Evolutionary conservation across 2,797 vertebrate species (phyloP), one percentile per base, ranked within the genome.

Genomic region (Tenualosa ilisha): DNA sequence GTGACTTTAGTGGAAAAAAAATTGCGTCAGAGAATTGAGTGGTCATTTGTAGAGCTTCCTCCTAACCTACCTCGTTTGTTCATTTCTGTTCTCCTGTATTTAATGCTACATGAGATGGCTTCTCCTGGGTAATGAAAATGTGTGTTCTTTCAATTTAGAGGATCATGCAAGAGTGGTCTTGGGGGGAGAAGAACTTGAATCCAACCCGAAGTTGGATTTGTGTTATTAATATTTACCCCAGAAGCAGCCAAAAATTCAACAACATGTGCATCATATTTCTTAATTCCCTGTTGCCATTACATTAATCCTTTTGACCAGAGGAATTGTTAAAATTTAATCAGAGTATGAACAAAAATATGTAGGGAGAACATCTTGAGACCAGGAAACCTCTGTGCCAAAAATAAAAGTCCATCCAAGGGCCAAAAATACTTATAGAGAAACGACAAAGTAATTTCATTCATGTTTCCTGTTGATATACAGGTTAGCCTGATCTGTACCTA

Each of bases 21-120:
- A 15, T 11, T 13, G 4, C 40, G 31, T 13, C 4, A 37, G 50
- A 84, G 31, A 63, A 84, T 65, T 40, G 86, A 86, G 84, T 86
- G 83, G 7, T 82, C 94, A 93, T 95, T 93, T 95, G 95, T 95
- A 93, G 94, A 94, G 92, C 93, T 94, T 95, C 92, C 93, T 96
- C 94, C 96, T 96, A 95, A 96, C 95, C 96, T 97, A 96, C 96
- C 96, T 97, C 96, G 94, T 96, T 96, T 94, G 0, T 90, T 94
- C 95, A 86, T 86, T 86, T 86, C 84, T 63, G 63, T 68, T 83
- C 17, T 46, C 37, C 20, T 43, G 3, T 79, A 1, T 72, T 79
- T 79, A 40, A 63, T 24, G 9, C 59, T 24, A 9, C 59, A 63
- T 63, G n/a, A 63, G 15, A 79, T 6, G 22, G 20, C 72, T 79